phyloP scores from a whole-genome alignment of 2,888 invertebrate genomes.

The Oscheius sp. region DNA sequence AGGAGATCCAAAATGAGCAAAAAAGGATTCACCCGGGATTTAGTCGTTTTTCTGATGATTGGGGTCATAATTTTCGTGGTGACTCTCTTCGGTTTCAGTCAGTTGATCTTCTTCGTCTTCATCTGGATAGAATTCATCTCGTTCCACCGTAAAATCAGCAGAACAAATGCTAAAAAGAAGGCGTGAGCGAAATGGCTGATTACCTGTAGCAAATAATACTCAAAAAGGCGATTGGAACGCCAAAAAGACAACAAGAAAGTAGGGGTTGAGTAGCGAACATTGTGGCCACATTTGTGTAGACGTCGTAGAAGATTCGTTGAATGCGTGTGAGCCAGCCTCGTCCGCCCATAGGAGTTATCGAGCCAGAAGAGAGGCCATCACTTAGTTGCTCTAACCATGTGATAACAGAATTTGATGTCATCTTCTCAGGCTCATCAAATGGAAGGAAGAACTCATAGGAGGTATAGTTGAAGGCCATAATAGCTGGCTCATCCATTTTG shows the following conservation, averaged over 20 bases:
- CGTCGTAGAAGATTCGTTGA: conserved; percentile 40
- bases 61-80: conserved; percentile 29
- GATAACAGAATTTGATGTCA: conserved; percentile 75
- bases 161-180: conserved; percentile 79
- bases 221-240: conserved; percentile 89
- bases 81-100: conserved; percentile 45
- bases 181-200: neutral
- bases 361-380: conserved; percentile 71
- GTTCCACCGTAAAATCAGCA: conserved; percentile 80
- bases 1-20: conserved; percentile 15
- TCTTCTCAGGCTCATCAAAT: conserved; percentile 80
- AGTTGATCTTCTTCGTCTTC: conserved; percentile 57
- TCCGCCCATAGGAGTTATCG: conserved; percentile 38
- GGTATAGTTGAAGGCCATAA: conserved; percentile 89
- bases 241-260: conserved; percentile 89
- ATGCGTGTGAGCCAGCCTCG: conserved; percentile 35
- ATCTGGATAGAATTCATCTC: conserved; percentile 68
- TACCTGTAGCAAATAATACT: conserved; percentile 86
- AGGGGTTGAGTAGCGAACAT: conserved; percentile 77
- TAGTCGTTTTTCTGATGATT: conserved; percentile 47
- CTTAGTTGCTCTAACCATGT: conserved; percentile 75
- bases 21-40: neutral
- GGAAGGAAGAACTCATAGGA: conserved; percentile 92
- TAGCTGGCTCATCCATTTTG: conserved; percentile 77
- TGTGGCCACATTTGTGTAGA: conserved; percentile 55